A percentile compares a stretch with the other conserved stretches of the same genome.
Conservation (phyloP, 2,888 invertebrate species). For the Ornithoptera priamus region DNA sequence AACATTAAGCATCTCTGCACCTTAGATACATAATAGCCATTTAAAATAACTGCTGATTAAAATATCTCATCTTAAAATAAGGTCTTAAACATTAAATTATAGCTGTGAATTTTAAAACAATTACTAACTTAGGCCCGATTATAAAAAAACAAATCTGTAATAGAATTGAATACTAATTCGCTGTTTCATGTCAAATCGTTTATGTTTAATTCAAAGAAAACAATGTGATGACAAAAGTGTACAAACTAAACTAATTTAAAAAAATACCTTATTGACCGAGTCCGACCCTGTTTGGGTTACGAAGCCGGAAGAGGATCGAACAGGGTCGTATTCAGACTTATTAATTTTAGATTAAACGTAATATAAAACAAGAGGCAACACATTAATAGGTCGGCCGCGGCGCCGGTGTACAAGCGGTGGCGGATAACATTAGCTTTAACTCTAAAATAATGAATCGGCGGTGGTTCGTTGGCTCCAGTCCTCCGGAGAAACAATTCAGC, state of each 20-base stretch:
- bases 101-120: slow-evolving; percentile 63
- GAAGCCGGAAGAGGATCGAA: slow-evolving; percentile 43
- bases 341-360: slow-evolving; percentile 45
- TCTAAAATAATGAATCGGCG: slow-evolving; percentile 78
- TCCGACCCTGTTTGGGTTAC: slow-evolving; percentile 42
- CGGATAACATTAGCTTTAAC: slow-evolving; percentile 50
- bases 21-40: slow-evolving; percentile 79
- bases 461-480: slow-evolving; percentile 77
- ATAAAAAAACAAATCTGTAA: slow-evolving; percentile 50
- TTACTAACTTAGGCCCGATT: slow-evolving; percentile 73
- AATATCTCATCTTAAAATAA: slow-evolving; percentile 80
- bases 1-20: slow-evolving; percentile 81
- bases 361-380: slow-evolving; percentile 68
- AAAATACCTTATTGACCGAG: slow-evolving; percentile 48
- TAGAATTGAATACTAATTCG: slow-evolving; percentile 66
- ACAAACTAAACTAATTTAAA: slow-evolving; percentile 59
- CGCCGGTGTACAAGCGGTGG: slow-evolving; percentile 45
- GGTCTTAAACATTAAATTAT: slow-evolving; percentile 77
- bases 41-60: slow-evolving; percentile 80
- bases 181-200: slow-evolving; percentile 54
- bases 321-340: slow-evolving; percentile 62
- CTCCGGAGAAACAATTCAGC: slow-evolving; percentile 79
- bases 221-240: slow-evolving; percentile 51
- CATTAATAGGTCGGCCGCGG: slow-evolving; percentile 48
- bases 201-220: slow-evolving; percentile 43